A percentile compares a stretch with the other conserved stretches of the same genome.
Conservation (phyloP, 2,888 invertebrate genomes). For the Ecliptopera silaceata region DNA sequence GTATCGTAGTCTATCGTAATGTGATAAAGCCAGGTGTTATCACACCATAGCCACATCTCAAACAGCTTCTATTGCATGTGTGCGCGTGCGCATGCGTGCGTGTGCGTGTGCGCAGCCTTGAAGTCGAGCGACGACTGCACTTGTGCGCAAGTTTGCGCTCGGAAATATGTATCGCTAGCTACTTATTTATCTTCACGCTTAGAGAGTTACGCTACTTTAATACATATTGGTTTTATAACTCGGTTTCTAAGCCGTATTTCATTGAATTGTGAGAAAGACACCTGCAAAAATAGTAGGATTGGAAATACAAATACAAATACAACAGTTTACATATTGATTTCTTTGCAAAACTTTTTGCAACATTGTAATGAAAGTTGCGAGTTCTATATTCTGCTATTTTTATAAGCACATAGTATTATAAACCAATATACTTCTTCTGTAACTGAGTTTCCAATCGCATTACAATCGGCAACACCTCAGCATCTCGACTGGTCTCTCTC, state of each 20-base stretch:
- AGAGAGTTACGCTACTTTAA: slow-evolving; percentile 1
- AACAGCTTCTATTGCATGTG: slow-evolving; percentile 22
- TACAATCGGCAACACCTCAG: slow-evolving; percentile 49
- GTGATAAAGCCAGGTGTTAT: slow-evolving; percentile 12
- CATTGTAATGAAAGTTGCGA: too few species aligned
- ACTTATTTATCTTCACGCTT: slow-evolving; percentile 16
- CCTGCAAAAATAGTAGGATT: too few species aligned
- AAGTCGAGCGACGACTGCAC: slow-evolving; percentile 78
- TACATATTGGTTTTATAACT: not conserved
- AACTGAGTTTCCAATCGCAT: slow-evolving; percentile 30
- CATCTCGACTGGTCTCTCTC: slow-evolving; percentile 40
- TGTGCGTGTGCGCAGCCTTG: slow-evolving; percentile 61
- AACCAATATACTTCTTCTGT: not conserved
- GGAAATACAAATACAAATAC: too few species aligned
- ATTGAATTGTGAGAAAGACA: too few species aligned
- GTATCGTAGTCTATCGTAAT: not conserved
- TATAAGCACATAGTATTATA: too few species aligned
- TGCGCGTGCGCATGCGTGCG: slow-evolving; percentile 17
- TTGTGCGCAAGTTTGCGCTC: slow-evolving; percentile 56
- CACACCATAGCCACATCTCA: slow-evolving; percentile 20
- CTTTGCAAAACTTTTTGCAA: too few species aligned
- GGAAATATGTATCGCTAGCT: slow-evolving; percentile 37
- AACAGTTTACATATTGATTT: too few species aligned
- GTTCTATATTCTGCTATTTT: too few species aligned
- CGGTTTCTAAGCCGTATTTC: not conserved